These are phyloP conservation scores for Lateolabrax maculatus DNA, from an alignment of 2,797 vertebrate genomes.

Conservation along the genomic window DNA sequence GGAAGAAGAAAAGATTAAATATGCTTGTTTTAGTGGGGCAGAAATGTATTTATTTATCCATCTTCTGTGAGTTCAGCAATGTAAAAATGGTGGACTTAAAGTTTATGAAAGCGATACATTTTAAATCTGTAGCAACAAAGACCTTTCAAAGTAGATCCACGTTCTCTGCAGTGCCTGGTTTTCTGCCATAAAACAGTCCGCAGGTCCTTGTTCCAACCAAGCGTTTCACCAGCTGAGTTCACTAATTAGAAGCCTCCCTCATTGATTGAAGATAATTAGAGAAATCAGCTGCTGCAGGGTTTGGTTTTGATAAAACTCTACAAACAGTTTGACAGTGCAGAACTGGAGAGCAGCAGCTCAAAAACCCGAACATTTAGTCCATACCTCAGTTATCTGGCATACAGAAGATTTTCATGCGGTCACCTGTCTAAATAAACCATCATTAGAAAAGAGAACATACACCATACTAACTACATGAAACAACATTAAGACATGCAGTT, in stretches of 20 bases:
- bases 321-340: neutral
- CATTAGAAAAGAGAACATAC: neutral
- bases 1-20: slow-evolving; percentile 6
- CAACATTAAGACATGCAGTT: neutral
- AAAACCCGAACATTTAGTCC: neutral
- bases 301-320: slow-evolving; percentile 7
- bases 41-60: neutral
- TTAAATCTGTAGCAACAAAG: neutral
- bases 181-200: neutral
- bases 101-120: neutral
- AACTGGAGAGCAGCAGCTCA: neutral
- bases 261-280: slow-evolving; percentile 22
- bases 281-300: slow-evolving; percentile 12
- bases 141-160: neutral
- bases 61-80: neutral
- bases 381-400: too few species aligned
- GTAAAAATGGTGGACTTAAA: neutral
- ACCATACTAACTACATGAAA: neutral
- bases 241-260: slow-evolving; percentile 26
- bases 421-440: too few species aligned
- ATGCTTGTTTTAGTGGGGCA: neutral
- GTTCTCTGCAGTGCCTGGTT: slow-evolving; percentile 4
- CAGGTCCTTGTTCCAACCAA: slow-evolving; percentile 1
- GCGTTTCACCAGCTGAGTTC: slow-evolving; percentile 9
- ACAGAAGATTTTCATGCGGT: too few species aligned